Evolutionary conservation across 2,888 invertebrate genomes (phyloP), one percentile per base, ranked within the genome.

Genomic region (Geotrupes spiniger): DNA sequence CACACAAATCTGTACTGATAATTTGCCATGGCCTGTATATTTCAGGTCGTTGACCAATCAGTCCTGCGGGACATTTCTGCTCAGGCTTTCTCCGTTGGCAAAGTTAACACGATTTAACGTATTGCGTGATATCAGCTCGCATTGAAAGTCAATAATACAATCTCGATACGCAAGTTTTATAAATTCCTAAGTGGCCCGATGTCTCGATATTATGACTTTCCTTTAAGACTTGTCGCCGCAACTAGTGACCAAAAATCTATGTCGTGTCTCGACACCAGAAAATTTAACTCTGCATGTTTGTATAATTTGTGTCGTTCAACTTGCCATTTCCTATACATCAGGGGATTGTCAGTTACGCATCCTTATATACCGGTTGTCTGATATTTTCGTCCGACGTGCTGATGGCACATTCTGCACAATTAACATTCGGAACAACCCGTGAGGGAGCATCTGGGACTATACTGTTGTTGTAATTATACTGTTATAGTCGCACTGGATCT

Each of bases 81-180:
- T 16, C 6, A 26, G 27, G 27, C 27, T 26, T 26, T 26, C n/a
- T 6, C n/a, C n/a, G 6, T 6, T 6, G 27, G 21, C 53, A 53
- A 11, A 21, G 15, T 17, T 8, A 4, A 38, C 53, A 53, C 2
- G 11, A 12, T 2, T n/a, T 12, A 10, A 52, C 38, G 29, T 49
- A 54, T 2, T n/a, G 17, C 1, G 29, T 15, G 12, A 45, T 42
- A 26, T 51, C 51, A 2, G 16, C 15, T 2, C 40, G 25, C 57
- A 62, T 57, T 8, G 51, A 51, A 2, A 63, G 64, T 65, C 64
- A 66, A 44, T 57, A 64, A 36, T 61, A 63, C 9, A 38, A 3
- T 11, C 31, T 28, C 1, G 42, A 27, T 0, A 60, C 31, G 26
- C 55, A 53, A 0, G 62, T 64, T 46, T 60, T 62, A 9, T 42